Evolutionary conservation across 2,797 vertebrate genomes (phyloP).

Genomic region (Protosalanx chinensis): DNA sequence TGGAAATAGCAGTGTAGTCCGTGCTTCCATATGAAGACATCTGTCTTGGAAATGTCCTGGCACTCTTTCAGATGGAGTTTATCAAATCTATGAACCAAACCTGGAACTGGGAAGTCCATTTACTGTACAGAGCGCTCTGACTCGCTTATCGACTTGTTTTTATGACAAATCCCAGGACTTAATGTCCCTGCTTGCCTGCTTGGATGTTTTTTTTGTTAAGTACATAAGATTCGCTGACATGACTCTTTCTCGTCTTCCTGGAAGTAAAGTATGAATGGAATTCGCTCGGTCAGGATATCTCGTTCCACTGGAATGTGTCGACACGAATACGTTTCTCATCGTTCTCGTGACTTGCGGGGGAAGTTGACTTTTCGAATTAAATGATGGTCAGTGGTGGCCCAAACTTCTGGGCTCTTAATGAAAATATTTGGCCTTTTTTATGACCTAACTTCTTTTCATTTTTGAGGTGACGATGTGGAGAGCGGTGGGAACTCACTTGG

Average conservation of each 20-base stretch:
- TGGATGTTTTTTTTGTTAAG: constrained; percentile 34
- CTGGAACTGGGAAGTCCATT: constrained; percentile 33
- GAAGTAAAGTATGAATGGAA: constrained; percentile 71
- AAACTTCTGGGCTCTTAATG: not conserved
- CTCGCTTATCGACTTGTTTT: constrained; percentile 26
- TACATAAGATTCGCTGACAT: constrained; percentile 63
- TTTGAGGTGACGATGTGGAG: not conserved
- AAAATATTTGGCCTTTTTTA: too few species aligned
- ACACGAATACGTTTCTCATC: constrained; percentile 58
- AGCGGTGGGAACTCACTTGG: not conserved
- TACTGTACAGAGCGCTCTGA: not conserved
- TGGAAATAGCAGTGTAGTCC: constrained; percentile 42
- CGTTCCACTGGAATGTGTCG: constrained; percentile 62
- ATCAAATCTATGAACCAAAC: constrained; percentile 41
- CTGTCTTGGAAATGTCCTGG: constrained; percentile 37
- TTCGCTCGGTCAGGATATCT: constrained; percentile 68
- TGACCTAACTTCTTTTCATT: not conserved
- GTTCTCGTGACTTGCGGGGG: constrained; percentile 50
- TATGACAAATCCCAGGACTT: constrained; percentile 5
- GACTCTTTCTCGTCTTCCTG: constrained; percentile 48
- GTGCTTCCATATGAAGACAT: constrained; percentile 1
- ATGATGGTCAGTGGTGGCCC: not conserved
- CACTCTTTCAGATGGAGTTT: constrained; percentile 34
- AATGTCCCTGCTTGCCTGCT: constrained; percentile 32
- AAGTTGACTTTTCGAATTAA: constrained; percentile 30